Percentiles rank a stretch among this genome's conserved stretches.
Conservation (phyloP, 2,888 invertebrate genomes). For the Lypha dubia region DNA sequence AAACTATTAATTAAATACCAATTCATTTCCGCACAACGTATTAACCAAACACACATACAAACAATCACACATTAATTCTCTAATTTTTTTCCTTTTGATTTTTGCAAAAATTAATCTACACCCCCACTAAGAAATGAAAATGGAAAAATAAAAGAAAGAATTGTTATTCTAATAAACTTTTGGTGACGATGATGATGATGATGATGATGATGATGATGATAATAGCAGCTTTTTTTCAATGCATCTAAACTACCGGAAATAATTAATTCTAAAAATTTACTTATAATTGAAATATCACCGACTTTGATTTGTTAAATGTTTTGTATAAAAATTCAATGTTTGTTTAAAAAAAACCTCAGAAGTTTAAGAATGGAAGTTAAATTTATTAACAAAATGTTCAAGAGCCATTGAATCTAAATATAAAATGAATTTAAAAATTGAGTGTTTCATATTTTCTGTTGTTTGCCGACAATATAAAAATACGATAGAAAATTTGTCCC, state of each 20-base stretch:
- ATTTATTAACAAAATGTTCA: too few species aligned
- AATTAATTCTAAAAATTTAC: neutral
- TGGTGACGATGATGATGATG: neutral
- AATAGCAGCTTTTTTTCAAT: neutral
- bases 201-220: neutral
- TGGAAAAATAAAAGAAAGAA: conserved; percentile 7
- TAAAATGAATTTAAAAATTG: too few species aligned
- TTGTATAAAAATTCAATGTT: neutral
- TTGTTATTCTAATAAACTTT: conserved; percentile 18
- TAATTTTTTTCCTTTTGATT: conserved; percentile 3
- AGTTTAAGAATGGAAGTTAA: too few species aligned
- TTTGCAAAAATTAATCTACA: conserved; percentile 43
- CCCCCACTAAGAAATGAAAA: conserved; percentile 21
- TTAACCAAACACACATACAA: conserved; percentile 63
- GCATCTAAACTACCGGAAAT: conserved; percentile 44
- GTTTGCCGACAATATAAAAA: too few species aligned
- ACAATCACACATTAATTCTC: neutral
- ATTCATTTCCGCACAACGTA: conserved; percentile 81
- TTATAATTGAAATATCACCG: conserved; percentile 9
- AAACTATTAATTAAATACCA: conserved; percentile 83
- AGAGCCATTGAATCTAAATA: too few species aligned
- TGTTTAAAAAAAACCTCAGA: neutral
- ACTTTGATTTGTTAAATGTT: neutral
- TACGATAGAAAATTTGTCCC: too few species aligned
- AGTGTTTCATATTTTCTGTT: too few species aligned